These are phyloP conservation scores for Accipiter virgatus DNA, from an alignment of 2,113 vertebrate species.

Conservation along the genomic window DNA sequence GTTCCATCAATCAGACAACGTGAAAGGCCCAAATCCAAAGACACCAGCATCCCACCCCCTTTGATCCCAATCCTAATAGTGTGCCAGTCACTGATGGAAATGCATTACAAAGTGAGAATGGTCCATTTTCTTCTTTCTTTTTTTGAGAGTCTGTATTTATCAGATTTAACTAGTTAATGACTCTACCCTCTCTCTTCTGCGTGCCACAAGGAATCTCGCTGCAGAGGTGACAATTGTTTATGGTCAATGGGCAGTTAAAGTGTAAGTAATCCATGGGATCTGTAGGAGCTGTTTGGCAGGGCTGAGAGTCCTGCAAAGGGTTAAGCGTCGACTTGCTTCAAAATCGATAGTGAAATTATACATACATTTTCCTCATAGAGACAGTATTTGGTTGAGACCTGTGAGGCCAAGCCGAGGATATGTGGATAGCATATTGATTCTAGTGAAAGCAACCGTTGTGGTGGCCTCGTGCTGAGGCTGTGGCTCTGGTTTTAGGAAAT, in stretches of 20 bases:
- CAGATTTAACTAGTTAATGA: slow-evolving; percentile 63
- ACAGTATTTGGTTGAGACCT: neutral
- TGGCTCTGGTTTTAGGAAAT: neutral
- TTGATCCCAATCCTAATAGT: slow-evolving; percentile 74
- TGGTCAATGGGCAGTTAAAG: neutral
- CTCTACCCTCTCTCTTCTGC: neutral
- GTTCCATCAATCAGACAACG: slow-evolving; percentile 70
- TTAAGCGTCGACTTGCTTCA: neutral
- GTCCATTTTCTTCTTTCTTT: slow-evolving; percentile 26
- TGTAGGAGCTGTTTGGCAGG: neutral
- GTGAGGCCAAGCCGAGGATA: fast-evolving
- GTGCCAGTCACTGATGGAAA: slow-evolving; percentile 71
- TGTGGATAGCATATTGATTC: neutral
- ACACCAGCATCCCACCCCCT: slow-evolving; percentile 67
- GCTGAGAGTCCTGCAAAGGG: neutral
- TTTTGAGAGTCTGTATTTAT: slow-evolving; percentile 53
- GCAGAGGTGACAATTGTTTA: neutral
- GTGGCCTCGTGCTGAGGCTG: neutral
- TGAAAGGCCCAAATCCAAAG: slow-evolving; percentile 75
- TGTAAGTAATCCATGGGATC: neutral
- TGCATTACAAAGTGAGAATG: slow-evolving; percentile 9
- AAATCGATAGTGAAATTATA: neutral
- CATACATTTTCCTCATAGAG: neutral
- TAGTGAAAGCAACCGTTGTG: too few relatives aligned
- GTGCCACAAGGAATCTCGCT: fast-evolving